Base-by-base conservation (phyloP, 2,888 invertebrate species). In the Oscheius myriophilus region DNA sequence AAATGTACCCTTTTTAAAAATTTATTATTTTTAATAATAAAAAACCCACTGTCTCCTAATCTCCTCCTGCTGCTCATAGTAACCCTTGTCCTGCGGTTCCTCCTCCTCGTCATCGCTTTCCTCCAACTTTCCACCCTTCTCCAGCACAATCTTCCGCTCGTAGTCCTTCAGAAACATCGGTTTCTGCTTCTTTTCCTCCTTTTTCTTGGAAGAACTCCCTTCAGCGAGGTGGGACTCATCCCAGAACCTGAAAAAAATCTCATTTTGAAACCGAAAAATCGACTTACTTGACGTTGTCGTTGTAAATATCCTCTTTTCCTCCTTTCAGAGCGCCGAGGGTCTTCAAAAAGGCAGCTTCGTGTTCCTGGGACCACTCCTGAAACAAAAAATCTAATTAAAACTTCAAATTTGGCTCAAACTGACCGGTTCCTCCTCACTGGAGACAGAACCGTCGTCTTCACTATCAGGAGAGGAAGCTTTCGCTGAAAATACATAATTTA, bases 321-420 rank as follows among this genome's bases (percentile, higher is more conserved):
- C 91, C 92, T 87, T 95, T 96, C 54, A 97, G 87, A 61, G 91
- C 91, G 0, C 94, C 90, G 1, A 96, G 88, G 0, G 95, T 92
- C 88, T 92, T 92, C 52, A 93, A 91, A 87, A 97, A 97, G 76
- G 93, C 92, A 78, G 92, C 91, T 85, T 96, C 95, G 55, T 92
- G 89, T 76, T 91, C 90, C 81, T 91, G 90, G 0, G 91, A 87
- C 87, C 92, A 79, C 87, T 90, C 89, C 90, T 90, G 75, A 33
- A 33, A 33, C 33, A 33, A 33, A 9, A 9, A 33, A 6, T 9
- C 3, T 2, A 46, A 16, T 18, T 3, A 1, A 39, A 11, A 21
- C 3, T 11, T 11, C 16, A 7, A 63, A 52, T 16, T 11, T 12
- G 12, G n/a, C n/a, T n/a, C n/a, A n/a, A 42, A 63, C 63, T 39